Percentiles rank a stretch among this genome's conserved stretches.
These are phyloP conservation scores for Drosophila malerkotliana DNA, from an alignment of 1,140 invertebrate species.

Conservation along the genomic window DNA sequence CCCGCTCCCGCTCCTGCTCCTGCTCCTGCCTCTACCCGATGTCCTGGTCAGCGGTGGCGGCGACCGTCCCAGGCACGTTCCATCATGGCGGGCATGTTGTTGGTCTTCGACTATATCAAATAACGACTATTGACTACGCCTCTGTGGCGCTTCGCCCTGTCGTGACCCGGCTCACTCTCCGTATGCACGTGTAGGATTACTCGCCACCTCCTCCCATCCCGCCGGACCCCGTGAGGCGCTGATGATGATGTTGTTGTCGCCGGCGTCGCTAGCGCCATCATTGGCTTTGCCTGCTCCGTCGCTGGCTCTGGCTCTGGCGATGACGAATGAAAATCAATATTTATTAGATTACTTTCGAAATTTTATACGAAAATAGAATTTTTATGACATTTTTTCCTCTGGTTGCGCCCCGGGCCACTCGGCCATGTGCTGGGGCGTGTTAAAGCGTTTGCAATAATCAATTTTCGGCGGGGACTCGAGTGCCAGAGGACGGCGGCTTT, in stretches of 20 bases:
- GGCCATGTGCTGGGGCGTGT: constrained; percentile 21
- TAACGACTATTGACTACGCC: constrained; percentile 81
- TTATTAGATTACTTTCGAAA: constrained; percentile 84
- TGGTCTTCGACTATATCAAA: constrained; percentile 79
- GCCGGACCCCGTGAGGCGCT: constrained; percentile 24
- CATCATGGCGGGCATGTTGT: constrained; percentile 75
- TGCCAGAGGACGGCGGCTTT: constrained; percentile 27
- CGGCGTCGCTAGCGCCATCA: constrained; percentile 54
- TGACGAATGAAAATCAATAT: constrained; percentile 84
- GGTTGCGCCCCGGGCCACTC: constrained; percentile 35
- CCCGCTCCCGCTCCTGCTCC: constrained; percentile 25
- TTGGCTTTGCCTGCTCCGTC: constrained; percentile 38
- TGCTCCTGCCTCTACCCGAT: constrained; percentile 18
- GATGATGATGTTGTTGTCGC: constrained; percentile 56
- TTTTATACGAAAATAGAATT: constrained; percentile 83
- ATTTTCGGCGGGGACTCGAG: constrained; percentile 34
- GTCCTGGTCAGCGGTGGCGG: constrained; percentile 67
- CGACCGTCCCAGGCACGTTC: constrained; percentile 71
- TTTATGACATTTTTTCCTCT: constrained; percentile 75
- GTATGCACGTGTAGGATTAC: constrained; percentile 75
- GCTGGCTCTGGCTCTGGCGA: constrained; percentile 36
- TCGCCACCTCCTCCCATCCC: constrained; percentile 21
- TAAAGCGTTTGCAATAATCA: constrained; percentile 51
- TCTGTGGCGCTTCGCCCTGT: constrained; percentile 47
- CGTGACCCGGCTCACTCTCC: constrained; percentile 42